Conservation (phyloP, 2,113 vertebrate species). For the Antigone vipio region DNA sequence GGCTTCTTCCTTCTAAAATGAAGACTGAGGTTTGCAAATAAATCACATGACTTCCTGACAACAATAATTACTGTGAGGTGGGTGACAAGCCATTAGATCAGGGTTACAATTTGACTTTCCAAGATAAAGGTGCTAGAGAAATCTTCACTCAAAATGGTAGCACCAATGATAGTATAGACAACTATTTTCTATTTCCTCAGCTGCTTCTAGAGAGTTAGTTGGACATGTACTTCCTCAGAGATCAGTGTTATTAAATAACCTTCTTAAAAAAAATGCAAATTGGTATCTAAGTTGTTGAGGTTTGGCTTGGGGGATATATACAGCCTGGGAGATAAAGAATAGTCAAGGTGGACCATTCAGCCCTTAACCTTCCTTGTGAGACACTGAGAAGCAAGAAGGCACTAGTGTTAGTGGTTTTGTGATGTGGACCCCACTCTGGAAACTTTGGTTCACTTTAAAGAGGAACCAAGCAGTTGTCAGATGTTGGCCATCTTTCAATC, state of each 20-base stretch:
- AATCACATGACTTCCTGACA: neutral
- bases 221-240: neutral
- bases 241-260: neutral
- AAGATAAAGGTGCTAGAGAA: neutral
- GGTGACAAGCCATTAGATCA: neutral
- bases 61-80: neutral
- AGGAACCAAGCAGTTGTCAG: neutral
- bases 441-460: neutral
- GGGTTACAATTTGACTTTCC: neutral
- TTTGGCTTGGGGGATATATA: neutral
- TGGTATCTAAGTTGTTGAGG: neutral
- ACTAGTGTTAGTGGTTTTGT: neutral
- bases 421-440: neutral
- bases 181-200: neutral
- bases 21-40: neutral
- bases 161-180: neutral
- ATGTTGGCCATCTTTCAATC: neutral
- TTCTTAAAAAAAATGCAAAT: neutral
- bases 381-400: neutral
- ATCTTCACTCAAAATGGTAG: neutral
- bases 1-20: neutral
- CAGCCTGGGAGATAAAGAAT: neutral
- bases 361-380: neutral
- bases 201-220: neutral
- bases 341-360: neutral